Evolutionary conservation across 35 echinoderm and acorn worm genomes (phyloP), one percentile per base, ranked within the genome.

Genomic region (Antedon bifida): DNA sequence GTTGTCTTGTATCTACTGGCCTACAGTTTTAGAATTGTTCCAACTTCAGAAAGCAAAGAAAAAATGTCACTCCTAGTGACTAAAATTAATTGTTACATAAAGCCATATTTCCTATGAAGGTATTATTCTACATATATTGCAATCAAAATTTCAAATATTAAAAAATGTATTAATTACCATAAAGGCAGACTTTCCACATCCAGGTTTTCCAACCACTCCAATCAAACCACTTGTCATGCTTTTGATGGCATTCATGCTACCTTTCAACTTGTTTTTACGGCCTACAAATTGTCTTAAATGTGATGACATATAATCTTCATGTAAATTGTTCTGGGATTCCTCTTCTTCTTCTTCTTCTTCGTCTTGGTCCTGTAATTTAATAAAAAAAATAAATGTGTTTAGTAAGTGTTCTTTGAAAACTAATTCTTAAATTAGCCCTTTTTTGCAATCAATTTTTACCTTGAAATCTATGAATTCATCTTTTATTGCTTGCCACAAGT

Each of bases 141-240:
- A 42, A 42, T 4, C 14, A 14, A 7, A 7, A 42, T 14, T 7
- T 42, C 5, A 42, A 42, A 42, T 7, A 42, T 7, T 4, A 42
- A 42, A 42, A 42, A 42, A 42, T 42, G n/a, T n/a, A n/a, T n/a
- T n/a, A 46, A 81, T 92, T 78, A 96, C 93, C 89, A 91, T 82
- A 31, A 96, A 83, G 30, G 90, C 93, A n/a, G 93, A 87, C 85
- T 96, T 96, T 31, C 93, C 93, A 85, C 89, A 91, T 46, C 93
- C 93, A 74, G 82, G 82, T 82, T 91, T 91, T 26, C 93, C 93
- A 46, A 78, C 45, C 1, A 96, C 33, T 55, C 91, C 79, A 10
- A 96, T 16, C 0, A 96, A 32, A 0, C 81, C 76, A 30, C 74
- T 75, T 26, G 79, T 78, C 16, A 83, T 23, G 7, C 38, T 82